phyloP scores from a whole-genome alignment of 2,888 invertebrate species.

The Xestia rhomboidea region DNA sequence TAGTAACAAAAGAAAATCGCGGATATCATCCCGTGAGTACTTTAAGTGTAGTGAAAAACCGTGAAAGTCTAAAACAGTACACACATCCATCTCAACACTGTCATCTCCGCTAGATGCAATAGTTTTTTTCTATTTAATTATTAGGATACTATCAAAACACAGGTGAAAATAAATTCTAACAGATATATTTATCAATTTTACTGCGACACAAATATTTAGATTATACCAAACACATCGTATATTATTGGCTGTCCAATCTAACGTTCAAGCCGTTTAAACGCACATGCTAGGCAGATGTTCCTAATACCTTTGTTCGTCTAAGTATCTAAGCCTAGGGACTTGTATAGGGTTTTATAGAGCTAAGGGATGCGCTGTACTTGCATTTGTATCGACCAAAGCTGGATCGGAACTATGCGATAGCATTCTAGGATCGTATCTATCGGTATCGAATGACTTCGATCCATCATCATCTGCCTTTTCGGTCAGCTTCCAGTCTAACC shows the following conservation, averaged over 20 bases:
- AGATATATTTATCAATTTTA: conserved; percentile 2
- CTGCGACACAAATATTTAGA: conserved; percentile 31
- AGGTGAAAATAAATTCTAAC: background rate
- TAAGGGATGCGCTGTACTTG: background rate
- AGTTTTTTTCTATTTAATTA: background rate
- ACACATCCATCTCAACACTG: background rate
- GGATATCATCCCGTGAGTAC: too few species aligned
- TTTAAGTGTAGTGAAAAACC: too few species aligned
- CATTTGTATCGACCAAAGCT: background rate
- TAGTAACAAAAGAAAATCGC: too few species aligned
- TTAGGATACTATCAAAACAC: background rate
- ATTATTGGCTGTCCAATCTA: conserved; percentile 34
- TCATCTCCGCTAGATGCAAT: background rate
- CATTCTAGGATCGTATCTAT: background rate
- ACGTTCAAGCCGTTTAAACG: conserved; percentile 27
- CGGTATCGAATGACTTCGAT: background rate
- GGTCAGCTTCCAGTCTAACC: background rate
- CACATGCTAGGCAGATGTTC: conserved; percentile 64
- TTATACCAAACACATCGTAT: conserved; percentile 15
- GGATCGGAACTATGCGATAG: background rate
- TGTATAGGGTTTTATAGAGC: conserved; percentile 5
- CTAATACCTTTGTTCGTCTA: conserved; percentile 50
- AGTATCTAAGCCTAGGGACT: conserved; percentile 19
- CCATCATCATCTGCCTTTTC: background rate
- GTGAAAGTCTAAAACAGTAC: too few species aligned